Conservation (phyloP, 64 coral and sea anemone genomes). For the Trachythela sp. region DNA sequence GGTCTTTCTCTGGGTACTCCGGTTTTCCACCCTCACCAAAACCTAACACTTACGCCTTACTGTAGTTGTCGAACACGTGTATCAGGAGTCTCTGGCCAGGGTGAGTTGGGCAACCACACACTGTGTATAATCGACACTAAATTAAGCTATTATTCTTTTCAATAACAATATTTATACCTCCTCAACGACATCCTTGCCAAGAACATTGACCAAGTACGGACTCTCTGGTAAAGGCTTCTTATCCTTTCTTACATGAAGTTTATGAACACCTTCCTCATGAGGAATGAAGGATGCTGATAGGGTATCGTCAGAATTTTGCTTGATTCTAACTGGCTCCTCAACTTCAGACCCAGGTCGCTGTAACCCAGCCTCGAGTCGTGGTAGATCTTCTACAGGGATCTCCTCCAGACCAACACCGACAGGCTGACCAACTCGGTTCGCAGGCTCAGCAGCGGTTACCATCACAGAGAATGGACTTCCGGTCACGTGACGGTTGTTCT, state of each 20-base stretch:
- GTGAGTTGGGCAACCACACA: too few species aligned
- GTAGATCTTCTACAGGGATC: slow-evolving; percentile 64
- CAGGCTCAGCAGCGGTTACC: slow-evolving; percentile 82
- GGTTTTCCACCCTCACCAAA: too few species aligned
- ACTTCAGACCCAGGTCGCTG: slow-evolving; percentile 73
- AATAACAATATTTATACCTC: slow-evolving; percentile 52
- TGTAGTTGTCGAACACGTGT: too few species aligned
- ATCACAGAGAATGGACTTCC: slow-evolving; percentile 94
- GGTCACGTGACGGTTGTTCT: slow-evolving; percentile 74
- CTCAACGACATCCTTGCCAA: slow-evolving; percentile 75
- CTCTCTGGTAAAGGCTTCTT: slow-evolving; percentile 61
- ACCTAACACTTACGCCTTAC: too few species aligned
- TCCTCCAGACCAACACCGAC: slow-evolving; percentile 60
- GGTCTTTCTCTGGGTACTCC: too few species aligned
- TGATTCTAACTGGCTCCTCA: slow-evolving; percentile 80
- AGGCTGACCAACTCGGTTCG: slow-evolving; percentile 78
- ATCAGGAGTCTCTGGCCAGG: too few species aligned
- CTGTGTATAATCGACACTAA: too few species aligned
- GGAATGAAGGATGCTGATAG: slow-evolving; percentile 85
- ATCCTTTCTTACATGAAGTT: slow-evolving; percentile 81
- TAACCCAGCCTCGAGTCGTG: slow-evolving; percentile 58
- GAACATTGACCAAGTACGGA: slow-evolving; percentile 84
- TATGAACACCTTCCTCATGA: slow-evolving; percentile 81
- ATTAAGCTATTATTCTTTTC: too few species aligned
- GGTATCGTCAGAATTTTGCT: slow-evolving; percentile 84